A percentile compares a stretch with the other conserved stretches of the same genome.
Conservation (phyloP, 2,113 vertebrate species). For the Cacatua alba region DNA sequence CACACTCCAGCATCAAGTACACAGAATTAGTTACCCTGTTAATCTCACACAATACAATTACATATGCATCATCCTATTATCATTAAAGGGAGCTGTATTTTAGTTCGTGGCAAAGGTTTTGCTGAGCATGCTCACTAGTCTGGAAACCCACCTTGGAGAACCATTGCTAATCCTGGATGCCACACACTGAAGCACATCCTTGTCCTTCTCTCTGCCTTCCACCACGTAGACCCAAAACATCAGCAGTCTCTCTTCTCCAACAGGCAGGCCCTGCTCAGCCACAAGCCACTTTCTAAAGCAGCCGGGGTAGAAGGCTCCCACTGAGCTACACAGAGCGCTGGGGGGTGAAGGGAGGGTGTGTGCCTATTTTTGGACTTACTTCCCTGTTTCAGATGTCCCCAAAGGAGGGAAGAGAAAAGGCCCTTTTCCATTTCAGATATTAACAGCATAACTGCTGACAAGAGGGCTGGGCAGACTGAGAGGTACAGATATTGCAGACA, state of each 20-base stretch:
- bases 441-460: neutral
- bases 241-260: neutral
- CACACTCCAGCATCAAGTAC: neutral
- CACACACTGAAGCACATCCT: neutral
- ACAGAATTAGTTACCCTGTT: neutral
- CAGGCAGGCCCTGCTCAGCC: neutral
- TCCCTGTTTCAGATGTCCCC: neutral
- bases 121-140: neutral
- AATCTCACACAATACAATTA: neutral
- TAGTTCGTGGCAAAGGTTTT: neutral
- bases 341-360: accelerated
- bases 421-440: neutral
- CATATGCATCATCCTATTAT: neutral
- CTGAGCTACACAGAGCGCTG: neutral
- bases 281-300: neutral
- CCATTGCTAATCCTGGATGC: neutral
- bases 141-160: neutral
- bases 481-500: neutral
- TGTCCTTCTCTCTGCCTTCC: neutral
- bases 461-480: neutral
- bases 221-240: neutral
- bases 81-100: neutral
- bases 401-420: neutral
- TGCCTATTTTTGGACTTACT: neutral
- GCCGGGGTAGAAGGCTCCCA: neutral